Evolutionary conservation across 2,113 vertebrate species (phyloP).

Genomic region (Martes martes): DNA sequence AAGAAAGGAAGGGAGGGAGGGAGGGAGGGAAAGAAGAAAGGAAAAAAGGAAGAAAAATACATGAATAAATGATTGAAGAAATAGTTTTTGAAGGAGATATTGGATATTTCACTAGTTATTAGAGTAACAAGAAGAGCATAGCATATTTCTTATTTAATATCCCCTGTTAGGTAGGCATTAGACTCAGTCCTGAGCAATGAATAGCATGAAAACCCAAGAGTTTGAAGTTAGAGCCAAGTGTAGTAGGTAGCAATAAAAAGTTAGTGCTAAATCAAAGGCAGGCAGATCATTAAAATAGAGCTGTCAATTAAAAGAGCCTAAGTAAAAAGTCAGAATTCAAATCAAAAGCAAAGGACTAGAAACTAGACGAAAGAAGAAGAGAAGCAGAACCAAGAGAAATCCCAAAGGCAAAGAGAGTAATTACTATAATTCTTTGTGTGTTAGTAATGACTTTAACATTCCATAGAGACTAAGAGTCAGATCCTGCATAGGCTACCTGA

Average conservation of each 20-base stretch:
- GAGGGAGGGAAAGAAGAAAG: rapidly evolving
- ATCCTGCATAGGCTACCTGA: not conserved
- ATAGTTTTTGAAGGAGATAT: not conserved
- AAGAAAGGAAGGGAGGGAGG: rapidly evolving
- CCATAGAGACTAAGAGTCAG: not conserved
- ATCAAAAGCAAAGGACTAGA: not conserved
- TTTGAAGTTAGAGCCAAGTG: not conserved
- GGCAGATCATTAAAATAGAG: not conserved
- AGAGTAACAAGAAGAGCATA: not conserved
- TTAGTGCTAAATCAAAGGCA: not conserved
- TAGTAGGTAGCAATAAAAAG: not conserved
- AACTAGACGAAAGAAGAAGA: not conserved
- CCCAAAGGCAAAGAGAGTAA: not conserved
- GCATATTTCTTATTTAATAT: not conserved
- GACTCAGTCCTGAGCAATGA: not conserved
- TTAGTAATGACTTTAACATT: not conserved
- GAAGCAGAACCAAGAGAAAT: not conserved
- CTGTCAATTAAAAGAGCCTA: not conserved
- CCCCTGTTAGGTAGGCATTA: not conserved
- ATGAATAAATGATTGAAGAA: not conserved
- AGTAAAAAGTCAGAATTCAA: not conserved
- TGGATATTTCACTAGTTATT: not conserved
- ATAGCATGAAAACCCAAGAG: not conserved
- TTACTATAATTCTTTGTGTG: not conserved
- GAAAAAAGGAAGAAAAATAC: not conserved